A percentile compares a stretch with the other conserved stretches of the same genome.
Conservation (phyloP, 37 sponge, comb jelly and placozoan genomes). For the Mnemiopsis leidyi region DNA sequence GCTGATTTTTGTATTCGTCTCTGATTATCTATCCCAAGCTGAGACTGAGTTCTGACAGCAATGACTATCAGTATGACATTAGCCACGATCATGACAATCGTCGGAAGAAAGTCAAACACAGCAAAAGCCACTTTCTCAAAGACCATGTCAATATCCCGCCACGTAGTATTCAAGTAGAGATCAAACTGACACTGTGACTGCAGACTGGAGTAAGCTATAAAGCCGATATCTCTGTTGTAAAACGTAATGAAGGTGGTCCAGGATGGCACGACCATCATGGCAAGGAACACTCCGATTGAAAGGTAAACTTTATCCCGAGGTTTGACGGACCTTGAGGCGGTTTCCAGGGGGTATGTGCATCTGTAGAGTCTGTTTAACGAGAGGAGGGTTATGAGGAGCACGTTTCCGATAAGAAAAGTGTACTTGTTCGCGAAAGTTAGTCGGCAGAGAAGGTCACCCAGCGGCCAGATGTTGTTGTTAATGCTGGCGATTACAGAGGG, state of each 20-base stretch:
- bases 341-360: neutral
- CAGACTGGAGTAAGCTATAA: neutral
- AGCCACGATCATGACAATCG: neutral
- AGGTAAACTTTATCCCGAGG: neutral
- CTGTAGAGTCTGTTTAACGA: neutral
- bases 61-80: neutral
- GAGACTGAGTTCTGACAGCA: neutral
- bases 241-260: neutral
- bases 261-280: neutral
- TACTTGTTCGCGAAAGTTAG: constrained; percentile 21
- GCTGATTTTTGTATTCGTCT: neutral
- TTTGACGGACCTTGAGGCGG: neutral
- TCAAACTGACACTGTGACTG: constrained; percentile 52
- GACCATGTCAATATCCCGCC: neutral
- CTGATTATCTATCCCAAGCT: neutral
- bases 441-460: constrained; percentile 7
- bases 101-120: neutral
- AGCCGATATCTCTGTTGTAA: neutral
- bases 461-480: neutral
- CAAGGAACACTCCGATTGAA: neutral
- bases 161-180: neutral
- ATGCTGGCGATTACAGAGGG: constrained; percentile 1
- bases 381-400: neutral
- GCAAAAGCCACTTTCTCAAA: constrained; percentile 10
- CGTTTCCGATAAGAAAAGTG: constrained; percentile 7